Evolutionary conservation across 1,140 invertebrate species (phyloP), one percentile per base, ranked within the genome.

Genomic region (Babylonia areolata): DNA sequence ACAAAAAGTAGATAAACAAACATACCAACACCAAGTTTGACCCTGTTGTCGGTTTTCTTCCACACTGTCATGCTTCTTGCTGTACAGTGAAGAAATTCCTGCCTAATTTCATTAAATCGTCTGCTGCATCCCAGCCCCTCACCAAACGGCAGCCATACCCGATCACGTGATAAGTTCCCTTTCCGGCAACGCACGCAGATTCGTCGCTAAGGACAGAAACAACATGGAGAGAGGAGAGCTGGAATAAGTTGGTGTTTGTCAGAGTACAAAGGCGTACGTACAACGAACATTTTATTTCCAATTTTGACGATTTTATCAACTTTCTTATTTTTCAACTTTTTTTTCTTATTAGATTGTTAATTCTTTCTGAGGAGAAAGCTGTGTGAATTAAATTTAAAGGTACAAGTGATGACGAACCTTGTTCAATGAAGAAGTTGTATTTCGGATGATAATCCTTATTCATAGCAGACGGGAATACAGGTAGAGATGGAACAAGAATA

Each of bases 21-120:
- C 90, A 89, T 89, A 92, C 91, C 91, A 83, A 92, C 91, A 58
- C 90, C 90, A 85, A 91, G 88, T 87, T 91, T 92, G 31, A 81
- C 86, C 42, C 89, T 88, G 77, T 85, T 88, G 64, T 89, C 88
- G 28, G 88, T 89, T 87, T 88, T 88, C 79, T 87, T 85, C 91
- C 91, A 92, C 82, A 89, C 88, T 46, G 87, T 91, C 88, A 88
- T 92, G 80, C 64, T 85, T 78, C 46, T 12, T 78, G 37, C 33
- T 71, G 81, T 37, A 42, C n/a, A 39, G 12, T 9, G 39, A 33
- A n/a, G 79, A 28, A 37, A 11, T n/a, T 35, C 31, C 31, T 83
- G 69, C 51, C 81, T 78, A 54, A 78, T 40, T 81, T 78, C 35
- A 79, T 54, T 51, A 37, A 37, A 58, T 85, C 75, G 54, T 85